Base-by-base conservation (phyloP, 2,113 vertebrate genomes). In the Lipophrys pholis region DNA sequence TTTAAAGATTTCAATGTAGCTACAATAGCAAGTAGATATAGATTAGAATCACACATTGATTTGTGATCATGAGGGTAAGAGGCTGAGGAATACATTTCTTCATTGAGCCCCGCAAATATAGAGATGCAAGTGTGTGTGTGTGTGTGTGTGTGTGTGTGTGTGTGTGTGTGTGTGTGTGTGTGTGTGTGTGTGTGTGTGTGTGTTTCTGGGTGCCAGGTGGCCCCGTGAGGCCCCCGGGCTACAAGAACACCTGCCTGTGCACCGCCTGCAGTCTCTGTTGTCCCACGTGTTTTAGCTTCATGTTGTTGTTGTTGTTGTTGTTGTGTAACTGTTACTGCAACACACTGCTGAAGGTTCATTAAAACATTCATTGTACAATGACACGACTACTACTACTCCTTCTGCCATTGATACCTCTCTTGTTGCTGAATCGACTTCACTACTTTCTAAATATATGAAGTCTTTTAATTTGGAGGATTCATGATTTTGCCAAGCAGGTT, bases 171-270 rank as follows among this genome's bases (percentile, higher is more conserved):
- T 15, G 48, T 43, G 11, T 52, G n/a, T 52, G 58, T 66, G 53
- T 80, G 46, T 80, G 74, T 63, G 77, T 39, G 42, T 57, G 76
- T 51, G 49, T 45, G 68, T 21, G 68, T 49, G 77, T 63, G 60
- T 65, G 61, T 80, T 69, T 30, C 49, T 62, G 53, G 8, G 69
- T 39, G 41, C 82, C 86, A 89, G 88, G 86, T 82, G 89, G 83
- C 73, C 87, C 65, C 80, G 11, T 0, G 81, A 74, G 87, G 62
- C 71, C 71, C 21, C 42, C 41, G 45, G 74, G 77, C 79, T 75
- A 77, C 73, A 73, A 84, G 73, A 85, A 90, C 90, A 92, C 90
- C 90, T 92, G 89, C 81, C 75, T 69, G 55, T 55, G 46, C 73
- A 69, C 21, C 7, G 77, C 88, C 80, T 73, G 82, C 76, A 84